phyloP scores from a whole-genome alignment of 1,140 invertebrate species.

The Hyles euphorbiae region DNA sequence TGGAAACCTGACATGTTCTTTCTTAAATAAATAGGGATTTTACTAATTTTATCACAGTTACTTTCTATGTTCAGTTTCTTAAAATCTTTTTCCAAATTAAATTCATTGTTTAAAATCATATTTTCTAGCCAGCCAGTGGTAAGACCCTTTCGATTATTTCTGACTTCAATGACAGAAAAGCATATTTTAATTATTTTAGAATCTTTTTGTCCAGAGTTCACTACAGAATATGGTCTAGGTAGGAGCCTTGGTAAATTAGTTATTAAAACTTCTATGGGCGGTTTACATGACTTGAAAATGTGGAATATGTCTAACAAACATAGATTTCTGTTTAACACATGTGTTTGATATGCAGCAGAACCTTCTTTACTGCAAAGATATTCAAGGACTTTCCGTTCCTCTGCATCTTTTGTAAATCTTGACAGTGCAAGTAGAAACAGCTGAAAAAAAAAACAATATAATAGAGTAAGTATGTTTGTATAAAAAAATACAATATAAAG shows the following conservation, averaged over 20 bases:
- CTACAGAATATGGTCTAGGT: conserved; percentile 88
- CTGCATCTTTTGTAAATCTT: conserved; percentile 76
- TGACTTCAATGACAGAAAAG: conserved; percentile 80
- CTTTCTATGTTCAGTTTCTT: background rate
- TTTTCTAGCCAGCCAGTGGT: conserved; percentile 81
- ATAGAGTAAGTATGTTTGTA: background rate
- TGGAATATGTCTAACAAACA: conserved; percentile 81
- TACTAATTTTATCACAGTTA: conserved; percentile 4
- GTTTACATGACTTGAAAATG: conserved; percentile 79
- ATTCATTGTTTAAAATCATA: conserved; percentile 32
- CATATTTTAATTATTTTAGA: conserved; percentile 77
- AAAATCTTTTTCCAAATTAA: conserved; percentile 39
- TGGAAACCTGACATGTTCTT: conserved; percentile 76
- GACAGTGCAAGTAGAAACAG: conserved; percentile 79
- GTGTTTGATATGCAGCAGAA: conserved; percentile 76
- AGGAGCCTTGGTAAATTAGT: conserved; percentile 84
- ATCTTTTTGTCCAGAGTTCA: conserved; percentile 77
- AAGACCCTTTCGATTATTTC: conserved; percentile 77
- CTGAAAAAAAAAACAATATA: conserved; percentile 53
- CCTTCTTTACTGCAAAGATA: conserved; percentile 82
- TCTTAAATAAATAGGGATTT: conserved; percentile 79
- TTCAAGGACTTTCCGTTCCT: conserved; percentile 79
- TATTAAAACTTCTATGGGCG: conserved; percentile 79
- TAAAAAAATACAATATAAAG: background rate
- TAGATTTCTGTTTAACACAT: conserved; percentile 77